Conservation (phyloP, 2,797 vertebrate genomes). For the Eurystomus glaucurus region DNA sequence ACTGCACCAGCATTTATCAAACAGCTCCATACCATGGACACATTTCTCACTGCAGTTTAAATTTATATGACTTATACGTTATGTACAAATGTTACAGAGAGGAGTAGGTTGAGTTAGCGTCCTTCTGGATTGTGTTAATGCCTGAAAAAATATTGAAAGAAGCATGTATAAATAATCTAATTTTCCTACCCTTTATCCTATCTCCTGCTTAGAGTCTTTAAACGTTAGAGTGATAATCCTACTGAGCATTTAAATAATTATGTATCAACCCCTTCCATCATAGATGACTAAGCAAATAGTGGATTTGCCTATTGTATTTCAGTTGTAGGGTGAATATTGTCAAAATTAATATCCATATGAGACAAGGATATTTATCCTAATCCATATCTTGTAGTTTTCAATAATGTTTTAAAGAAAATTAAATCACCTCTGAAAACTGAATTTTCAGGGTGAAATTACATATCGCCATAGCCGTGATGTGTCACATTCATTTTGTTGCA, state of each 20-base stretch:
- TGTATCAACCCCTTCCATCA: background rate
- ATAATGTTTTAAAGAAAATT: constrained; percentile 79
- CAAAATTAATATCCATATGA: constrained; percentile 71
- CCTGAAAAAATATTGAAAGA: constrained; percentile 36
- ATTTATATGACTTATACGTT: background rate
- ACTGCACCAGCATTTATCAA: constrained; percentile 60
- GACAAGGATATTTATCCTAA: constrained; percentile 77
- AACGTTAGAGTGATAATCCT: constrained; percentile 12
- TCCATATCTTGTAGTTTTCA: constrained; percentile 65
- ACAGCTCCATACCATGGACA: constrained; percentile 69
- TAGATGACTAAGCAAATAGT: constrained; percentile 49
- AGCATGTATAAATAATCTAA: background rate
- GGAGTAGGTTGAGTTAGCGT: background rate
- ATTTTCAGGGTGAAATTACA: constrained; percentile 77
- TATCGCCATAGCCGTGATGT: constrained; percentile 57
- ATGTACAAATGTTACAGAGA: background rate
- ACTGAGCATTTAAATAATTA: constrained; percentile 22
- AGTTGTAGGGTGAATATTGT: constrained; percentile 44
- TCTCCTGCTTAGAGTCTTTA: background rate
- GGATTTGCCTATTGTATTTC: constrained; percentile 44
- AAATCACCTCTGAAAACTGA: constrained; percentile 77
- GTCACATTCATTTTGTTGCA: constrained; percentile 75
- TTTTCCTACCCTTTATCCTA: constrained; percentile 5
- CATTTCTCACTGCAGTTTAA: constrained; percentile 40
- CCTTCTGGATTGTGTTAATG: background rate